Conservation (phyloP, 2,113 vertebrate genomes). For the Atrichornis clamosus region DNA sequence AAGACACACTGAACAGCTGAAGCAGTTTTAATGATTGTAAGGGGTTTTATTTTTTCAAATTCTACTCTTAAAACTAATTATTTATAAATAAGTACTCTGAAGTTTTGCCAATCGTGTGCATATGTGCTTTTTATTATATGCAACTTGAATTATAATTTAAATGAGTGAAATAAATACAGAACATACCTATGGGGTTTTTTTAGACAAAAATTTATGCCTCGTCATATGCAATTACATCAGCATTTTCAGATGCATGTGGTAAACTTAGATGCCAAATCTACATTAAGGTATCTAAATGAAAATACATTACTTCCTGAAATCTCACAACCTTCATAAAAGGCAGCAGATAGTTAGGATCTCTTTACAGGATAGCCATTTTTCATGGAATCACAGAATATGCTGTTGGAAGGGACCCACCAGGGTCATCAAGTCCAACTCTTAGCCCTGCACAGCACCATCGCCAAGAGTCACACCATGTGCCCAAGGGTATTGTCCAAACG, state of each 20-base stretch:
- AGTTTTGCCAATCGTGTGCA: accelerated
- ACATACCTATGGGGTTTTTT: neutral
- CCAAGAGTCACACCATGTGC: neutral
- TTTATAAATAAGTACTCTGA: neutral
- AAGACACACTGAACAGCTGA: neutral
- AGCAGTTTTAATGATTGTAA: neutral
- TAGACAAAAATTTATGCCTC: neutral
- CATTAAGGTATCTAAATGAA: neutral
- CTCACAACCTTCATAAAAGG: neutral
- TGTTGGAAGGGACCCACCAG: neutral
- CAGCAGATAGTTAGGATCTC: neutral
- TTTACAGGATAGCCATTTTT: neutral
- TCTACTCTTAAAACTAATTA: neutral
- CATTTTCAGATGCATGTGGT: neutral
- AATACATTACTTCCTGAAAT: neutral
- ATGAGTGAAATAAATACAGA: neutral
- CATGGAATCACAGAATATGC: neutral
- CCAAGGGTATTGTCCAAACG: neutral
- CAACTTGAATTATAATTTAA: neutral
- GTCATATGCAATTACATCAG: neutral
- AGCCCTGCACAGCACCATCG: neutral
- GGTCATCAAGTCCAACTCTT: neutral
- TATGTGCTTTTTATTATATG: neutral
- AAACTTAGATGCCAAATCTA: neutral
- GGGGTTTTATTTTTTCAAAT: neutral